Evolutionary conservation across 2,113 vertebrate species (phyloP).

Genomic region (Crotalus horridus): DNA sequence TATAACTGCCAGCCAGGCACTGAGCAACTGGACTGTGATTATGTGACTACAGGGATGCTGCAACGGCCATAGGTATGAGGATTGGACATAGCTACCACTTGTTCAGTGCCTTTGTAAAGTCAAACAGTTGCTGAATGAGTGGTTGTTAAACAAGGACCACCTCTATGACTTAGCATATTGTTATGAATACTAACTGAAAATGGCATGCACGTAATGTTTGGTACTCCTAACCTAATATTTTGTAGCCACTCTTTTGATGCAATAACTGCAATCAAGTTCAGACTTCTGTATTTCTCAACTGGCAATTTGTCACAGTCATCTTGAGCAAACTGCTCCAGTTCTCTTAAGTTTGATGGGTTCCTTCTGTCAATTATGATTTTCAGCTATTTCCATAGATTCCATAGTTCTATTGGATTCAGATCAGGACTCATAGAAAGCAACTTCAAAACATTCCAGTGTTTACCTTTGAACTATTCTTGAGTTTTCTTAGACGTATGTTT

Average conservation of each 20-base stretch:
- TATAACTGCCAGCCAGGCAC: neutral
- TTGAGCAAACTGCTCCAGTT: neutral
- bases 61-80: neutral
- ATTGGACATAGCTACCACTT: neutral
- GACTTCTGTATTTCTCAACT: neutral
- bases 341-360: neutral
- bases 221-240: neutral
- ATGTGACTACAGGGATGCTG: neutral
- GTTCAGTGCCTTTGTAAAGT: neutral
- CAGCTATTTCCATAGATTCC: neutral
- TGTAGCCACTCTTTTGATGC: neutral
- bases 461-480: too few species aligned
- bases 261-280: neutral
- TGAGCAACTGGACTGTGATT: neutral
- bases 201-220: neutral
- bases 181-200: neutral
- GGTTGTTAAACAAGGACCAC: neutral
- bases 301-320: neutral
- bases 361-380: neutral
- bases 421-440: neutral
- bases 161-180: neutral
- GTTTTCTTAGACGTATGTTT: too few species aligned
- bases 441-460: neutral
- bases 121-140: neutral
- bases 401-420: neutral